Evolutionary conservation across 1,140 invertebrate species (phyloP), one percentile per base, ranked within the genome.

Genomic region (Hirudo medicinalis): DNA sequence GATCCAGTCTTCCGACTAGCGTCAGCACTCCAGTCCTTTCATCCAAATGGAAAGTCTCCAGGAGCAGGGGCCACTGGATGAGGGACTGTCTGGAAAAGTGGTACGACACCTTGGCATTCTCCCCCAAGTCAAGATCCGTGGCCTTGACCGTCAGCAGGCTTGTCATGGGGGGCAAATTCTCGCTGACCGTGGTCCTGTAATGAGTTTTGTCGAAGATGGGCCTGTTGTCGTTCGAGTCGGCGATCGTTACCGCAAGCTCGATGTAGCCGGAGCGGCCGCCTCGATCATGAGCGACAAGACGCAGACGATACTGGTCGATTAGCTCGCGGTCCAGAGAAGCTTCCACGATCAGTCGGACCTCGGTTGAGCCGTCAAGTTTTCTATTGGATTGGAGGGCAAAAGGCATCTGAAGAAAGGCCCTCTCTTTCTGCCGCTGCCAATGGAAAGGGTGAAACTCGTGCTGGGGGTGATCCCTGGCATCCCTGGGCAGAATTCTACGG

Each of bases 181-280:
- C 67, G n/a, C 27, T 32, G 25, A 32, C 36, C n/a, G 27, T 68
- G 8, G 36, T 22, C 19, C 36, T 29, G 25, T 68, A 68, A 5
- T 32, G 27, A 8, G 67, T 6, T 15, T 20, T 68, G 13, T 29
- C 27, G 67, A 68, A 68, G 2, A 15, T n/a, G 2, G 67, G 67
- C 25, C 36, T 68, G 29, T 68, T 68, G 67, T 68, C 67, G 67
- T 68, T 68, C 0, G 67, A 29, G 67, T 68, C 67, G 22, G 36
- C 20, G 15, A 68, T 43, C 27, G 27, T 22, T n/a, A 68, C 67
- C 36, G 8, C 36, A 25, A 68, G 20, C 25, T 68, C 36, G 25
- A 68, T 36, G 67, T 43, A 29, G 27, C 27, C 67, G 22, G 36
- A 40, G 27, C 67, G 25, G 3, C 27, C 27, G n/a, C 67, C 67